Percentiles rank a stretch among this genome's conserved stretches.
Conservation (phyloP, 1,140 invertebrate species). For the Atopsyche davidsoni region DNA sequence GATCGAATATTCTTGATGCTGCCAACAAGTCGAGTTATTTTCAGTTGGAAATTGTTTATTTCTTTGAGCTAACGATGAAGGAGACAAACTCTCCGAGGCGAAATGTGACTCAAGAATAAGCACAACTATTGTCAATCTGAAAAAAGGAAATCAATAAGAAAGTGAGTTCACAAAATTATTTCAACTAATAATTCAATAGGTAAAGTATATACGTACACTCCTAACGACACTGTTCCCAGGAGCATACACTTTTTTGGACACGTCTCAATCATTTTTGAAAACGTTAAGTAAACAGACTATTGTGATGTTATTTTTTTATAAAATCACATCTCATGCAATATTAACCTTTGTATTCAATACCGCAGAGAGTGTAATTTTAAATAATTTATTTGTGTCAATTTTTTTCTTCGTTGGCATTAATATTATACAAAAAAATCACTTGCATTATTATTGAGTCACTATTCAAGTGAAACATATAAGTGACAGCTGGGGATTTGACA, state of each 20-base stretch:
- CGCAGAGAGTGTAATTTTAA: too few relatives aligned
- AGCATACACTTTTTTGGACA: constrained; percentile 65
- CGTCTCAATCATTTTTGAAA: constrained; percentile 56
- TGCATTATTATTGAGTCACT: too few relatives aligned
- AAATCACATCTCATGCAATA: too few relatives aligned
- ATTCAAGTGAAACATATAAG: too few relatives aligned
- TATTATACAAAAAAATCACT: too few relatives aligned
- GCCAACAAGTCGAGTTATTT: constrained; percentile 68
- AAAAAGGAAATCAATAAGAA: constrained; percentile 32
- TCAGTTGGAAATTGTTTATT: constrained; percentile 59
- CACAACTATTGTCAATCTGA: constrained; percentile 67
- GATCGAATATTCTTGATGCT: constrained; percentile 61
- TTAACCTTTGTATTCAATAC: too few relatives aligned
- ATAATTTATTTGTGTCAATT: too few relatives aligned
- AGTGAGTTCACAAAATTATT: too few relatives aligned
- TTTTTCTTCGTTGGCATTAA: too few relatives aligned
- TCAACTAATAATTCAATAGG: too few relatives aligned
- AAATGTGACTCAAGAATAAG: constrained; percentile 72
- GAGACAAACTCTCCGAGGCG: constrained; percentile 49
- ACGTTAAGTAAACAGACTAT: constrained; percentile 1
- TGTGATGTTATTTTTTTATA: neutral
- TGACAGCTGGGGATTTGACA: too few relatives aligned
- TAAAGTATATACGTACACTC: constrained; percentile 54
- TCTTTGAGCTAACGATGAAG: constrained; percentile 42
- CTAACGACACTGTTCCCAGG: constrained; percentile 54